phyloP scores from a whole-genome alignment of 2,797 vertebrate genomes.

The Balearica regulorum region DNA sequence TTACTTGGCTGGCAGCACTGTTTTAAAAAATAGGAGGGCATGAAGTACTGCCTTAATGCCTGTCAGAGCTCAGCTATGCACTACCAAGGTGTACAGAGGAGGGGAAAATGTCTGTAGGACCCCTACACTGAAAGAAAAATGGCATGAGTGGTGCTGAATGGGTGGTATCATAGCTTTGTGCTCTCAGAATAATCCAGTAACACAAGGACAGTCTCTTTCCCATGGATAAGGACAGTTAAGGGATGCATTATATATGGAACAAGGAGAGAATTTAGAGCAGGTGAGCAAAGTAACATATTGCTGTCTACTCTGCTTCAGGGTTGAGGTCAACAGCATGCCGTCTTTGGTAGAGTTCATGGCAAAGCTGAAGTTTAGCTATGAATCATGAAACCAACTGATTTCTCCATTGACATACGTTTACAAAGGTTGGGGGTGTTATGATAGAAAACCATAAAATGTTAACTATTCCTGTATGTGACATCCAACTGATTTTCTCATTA shows the following conservation, averaged over 20 bases:
- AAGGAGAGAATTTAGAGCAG: neutral
- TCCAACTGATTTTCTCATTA: neutral
- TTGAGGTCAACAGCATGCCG: neutral
- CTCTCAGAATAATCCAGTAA: accelerated
- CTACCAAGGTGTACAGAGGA: neutral
- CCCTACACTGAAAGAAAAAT: neutral
- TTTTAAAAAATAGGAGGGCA: neutral
- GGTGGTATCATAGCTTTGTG: neutral
- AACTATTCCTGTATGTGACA: neutral
- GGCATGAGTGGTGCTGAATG: neutral
- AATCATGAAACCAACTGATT: neutral
- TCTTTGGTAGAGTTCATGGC: neutral
- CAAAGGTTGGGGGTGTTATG: neutral
- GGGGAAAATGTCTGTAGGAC: neutral
- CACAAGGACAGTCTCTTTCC: neutral
- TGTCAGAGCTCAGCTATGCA: neutral
- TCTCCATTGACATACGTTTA: neutral
- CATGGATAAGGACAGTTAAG: neutral
- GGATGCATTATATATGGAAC: neutral
- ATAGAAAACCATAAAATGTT: neutral
- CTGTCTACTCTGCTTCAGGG: neutral
- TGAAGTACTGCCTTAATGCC: neutral
- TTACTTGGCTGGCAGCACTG: neutral
- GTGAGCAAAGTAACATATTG: neutral
- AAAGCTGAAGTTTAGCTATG: neutral